These are phyloP conservation scores for Mizuhopecten yessoensis DNA, from an alignment of 1,140 invertebrate genomes.

Conservation along the genomic window DNA sequence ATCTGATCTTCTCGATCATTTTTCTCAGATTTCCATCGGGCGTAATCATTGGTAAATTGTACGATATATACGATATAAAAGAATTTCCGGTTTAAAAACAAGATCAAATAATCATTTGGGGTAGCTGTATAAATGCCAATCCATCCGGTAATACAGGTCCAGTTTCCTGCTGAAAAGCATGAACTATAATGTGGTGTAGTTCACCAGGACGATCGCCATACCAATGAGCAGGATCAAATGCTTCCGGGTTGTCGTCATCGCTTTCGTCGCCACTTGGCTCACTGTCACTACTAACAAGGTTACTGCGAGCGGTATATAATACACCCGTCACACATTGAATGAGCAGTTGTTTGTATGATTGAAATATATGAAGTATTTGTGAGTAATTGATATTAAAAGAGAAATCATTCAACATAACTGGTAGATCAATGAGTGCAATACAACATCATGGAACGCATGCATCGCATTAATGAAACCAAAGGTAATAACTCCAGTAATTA, in stretches of 20 bases:
- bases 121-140: not conserved
- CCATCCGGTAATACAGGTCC: not conserved
- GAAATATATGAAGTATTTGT: too few species aligned
- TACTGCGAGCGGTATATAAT: too few species aligned
- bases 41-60: too few species aligned
- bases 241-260: not conserved
- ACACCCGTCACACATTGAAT: too few species aligned
- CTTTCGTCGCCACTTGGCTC: not conserved
- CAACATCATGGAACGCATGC: too few species aligned
- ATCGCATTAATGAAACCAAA: too few species aligned
- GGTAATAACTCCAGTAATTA: too few species aligned
- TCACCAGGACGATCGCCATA: not conserved
- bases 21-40: slow-evolving; percentile 49
- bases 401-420: too few species aligned
- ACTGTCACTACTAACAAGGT: not conserved
- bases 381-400: too few species aligned
- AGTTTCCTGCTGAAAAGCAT: not conserved
- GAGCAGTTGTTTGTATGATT: too few species aligned
- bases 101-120: slow-evolving; percentile 46
- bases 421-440: too few species aligned
- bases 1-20: slow-evolving; percentile 13
- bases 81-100: slow-evolving; percentile 39
- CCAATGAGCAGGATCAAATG: not conserved
- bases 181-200: not conserved
- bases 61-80: slow-evolving; percentile 4